phyloP scores from a whole-genome alignment of 2,113 vertebrate genomes.

The Falcunculus frontatus region DNA sequence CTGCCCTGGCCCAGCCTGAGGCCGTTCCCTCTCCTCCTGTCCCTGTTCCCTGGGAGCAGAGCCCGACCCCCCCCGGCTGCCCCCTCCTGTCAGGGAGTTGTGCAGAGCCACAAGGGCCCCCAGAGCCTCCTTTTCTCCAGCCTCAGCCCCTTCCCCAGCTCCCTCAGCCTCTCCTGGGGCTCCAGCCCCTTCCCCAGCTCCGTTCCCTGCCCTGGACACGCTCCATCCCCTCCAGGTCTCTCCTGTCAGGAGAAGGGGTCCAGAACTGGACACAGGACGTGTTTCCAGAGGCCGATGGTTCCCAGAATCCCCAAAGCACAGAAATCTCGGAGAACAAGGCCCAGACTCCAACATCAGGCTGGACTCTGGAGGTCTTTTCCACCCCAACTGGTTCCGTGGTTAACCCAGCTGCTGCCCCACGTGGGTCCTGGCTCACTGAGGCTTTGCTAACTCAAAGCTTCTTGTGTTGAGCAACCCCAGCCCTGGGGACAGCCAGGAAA shows the following conservation, averaged over 20 bases:
- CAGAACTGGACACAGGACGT: background rate
- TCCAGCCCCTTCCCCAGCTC: background rate
- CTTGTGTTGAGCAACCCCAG: background rate
- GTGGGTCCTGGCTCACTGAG: rapidly evolving
- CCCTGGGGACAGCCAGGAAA: rapidly evolving
- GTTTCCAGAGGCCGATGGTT: background rate
- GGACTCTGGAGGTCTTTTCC: background rate
- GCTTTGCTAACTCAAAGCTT: background rate
- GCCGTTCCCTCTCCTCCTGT: no score
- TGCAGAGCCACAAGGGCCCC: no score
- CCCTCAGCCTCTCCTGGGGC: background rate
- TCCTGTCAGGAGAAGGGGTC: background rate
- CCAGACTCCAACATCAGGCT: rapidly evolving
- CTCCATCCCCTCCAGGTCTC: background rate
- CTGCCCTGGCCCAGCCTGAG: no score
- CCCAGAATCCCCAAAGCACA: background rate
- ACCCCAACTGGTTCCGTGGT: rapidly evolving
- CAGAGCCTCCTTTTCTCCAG: no score
- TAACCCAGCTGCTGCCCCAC: rapidly evolving
- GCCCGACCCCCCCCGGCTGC: no score
- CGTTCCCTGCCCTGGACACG: background rate
- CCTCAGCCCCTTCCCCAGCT: background rate
- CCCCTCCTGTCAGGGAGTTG: no score
- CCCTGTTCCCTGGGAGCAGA: no score
- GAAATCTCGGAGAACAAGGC: background rate